Base-by-base conservation (phyloP, 2,797 vertebrate genomes). In the Huso huso region DNA sequence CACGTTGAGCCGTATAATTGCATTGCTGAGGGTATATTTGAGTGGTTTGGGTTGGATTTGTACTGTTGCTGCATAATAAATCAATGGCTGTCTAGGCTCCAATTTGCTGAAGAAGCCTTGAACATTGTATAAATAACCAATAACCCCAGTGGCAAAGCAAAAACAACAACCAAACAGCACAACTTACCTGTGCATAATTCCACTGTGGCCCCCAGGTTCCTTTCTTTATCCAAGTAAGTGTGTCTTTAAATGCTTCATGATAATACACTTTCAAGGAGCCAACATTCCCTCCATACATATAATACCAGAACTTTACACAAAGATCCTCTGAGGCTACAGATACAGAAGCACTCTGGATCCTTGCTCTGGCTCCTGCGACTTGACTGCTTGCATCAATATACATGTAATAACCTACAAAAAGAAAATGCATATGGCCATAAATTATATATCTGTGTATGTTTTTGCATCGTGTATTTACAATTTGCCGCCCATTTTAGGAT, bases 301-400 rank as follows among this genome's bases (percentile, higher is more conserved):
- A 6, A 58, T 66, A 61, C 13, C 23, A 66, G 65, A 61, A 66
- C 6, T 59, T 57, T 13, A 66, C 49, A 59, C 60, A 66, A 11
- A 51, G 60, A 18, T 55, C 10, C 48, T n/a, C 10, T 2, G 12
- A 13, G 15, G 11, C 55, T 7, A 58, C 10, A 13, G 55, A 7
- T 13, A 58, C 12, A n/a, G 7, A 7, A 7, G 55, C 11, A n/a
- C 10, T 11, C 6, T 13, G n/a, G 12, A 58, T 11, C 15, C 55
- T 58, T 58, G 55, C 55, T 7, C 12, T 13, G 7, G 55, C 55
- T 58, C 12, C 15, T 58, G 12, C 12, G 15, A n/a, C 15, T 13
- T 58, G 55, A 13, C 55, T n/a, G 12, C 12, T n/a, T 58, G 11
- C 12, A n/a, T 58, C 55, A 58, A 58, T 13, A 11, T 7, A 58